Percentiles rank a stretch among this genome's conserved stretches.
Conservation (phyloP, 2,797 vertebrate genomes). For the Acrocephalus scirpaceus region DNA sequence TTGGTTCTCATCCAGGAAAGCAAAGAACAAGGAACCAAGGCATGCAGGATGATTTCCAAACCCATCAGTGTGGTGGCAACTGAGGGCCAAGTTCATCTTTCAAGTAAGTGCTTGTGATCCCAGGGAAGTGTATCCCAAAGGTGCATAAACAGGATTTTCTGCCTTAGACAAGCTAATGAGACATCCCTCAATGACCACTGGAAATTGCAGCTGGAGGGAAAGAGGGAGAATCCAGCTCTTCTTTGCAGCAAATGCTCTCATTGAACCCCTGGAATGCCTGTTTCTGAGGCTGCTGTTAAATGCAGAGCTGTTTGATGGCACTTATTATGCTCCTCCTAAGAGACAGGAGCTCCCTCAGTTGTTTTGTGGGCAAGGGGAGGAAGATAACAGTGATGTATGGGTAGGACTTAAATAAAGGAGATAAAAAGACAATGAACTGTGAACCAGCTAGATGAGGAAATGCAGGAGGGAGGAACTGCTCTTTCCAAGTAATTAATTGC, state of each 20-base stretch:
- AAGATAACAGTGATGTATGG: neutral
- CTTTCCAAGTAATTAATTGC: slow-evolving; percentile 31
- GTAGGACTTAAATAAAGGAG: neutral
- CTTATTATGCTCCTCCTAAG: neutral
- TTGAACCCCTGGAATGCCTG: neutral
- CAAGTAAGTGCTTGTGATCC: too few species aligned
- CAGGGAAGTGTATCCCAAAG: neutral
- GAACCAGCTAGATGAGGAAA: neutral
- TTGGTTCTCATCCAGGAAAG: neutral
- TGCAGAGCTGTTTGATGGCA: neutral
- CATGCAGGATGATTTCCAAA: neutral
- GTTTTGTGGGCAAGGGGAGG: neutral
- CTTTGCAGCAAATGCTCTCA: neutral
- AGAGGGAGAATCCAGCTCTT: neutral
- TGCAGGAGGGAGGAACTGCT: neutral
- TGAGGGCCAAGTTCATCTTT: neutral
- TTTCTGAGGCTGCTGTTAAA: neutral
- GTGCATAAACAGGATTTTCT: fast-evolving
- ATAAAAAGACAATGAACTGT: neutral
- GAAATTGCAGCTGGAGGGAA: neutral
- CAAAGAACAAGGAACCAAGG: neutral
- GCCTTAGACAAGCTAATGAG: neutral
- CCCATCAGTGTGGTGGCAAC: neutral
- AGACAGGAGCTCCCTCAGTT: neutral
- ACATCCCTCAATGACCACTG: neutral